Conservation (phyloP, 2,113 vertebrate species). For the Lamprologus callipterus region DNA sequence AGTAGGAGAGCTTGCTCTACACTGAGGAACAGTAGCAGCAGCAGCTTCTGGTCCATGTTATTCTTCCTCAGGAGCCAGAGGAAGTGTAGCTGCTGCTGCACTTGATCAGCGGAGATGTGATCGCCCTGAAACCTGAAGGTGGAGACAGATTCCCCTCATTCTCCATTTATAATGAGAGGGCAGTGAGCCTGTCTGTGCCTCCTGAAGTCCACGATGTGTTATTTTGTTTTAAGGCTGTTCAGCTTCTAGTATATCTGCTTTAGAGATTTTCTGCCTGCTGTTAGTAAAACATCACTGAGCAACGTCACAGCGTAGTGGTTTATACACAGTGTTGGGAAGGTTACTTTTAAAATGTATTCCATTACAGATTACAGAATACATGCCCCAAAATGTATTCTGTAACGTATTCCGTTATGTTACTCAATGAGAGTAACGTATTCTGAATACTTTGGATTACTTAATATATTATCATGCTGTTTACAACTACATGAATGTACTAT, state of each 20-base stretch:
- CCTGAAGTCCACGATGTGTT: neutral
- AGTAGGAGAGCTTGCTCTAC: neutral
- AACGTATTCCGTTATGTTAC: too few species aligned
- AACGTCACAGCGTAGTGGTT: rapidly evolving
- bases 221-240: neutral
- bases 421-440: too few species aligned
- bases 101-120: neutral
- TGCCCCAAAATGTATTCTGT: too few species aligned
- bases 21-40: neutral
- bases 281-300: neutral
- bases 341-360: too few species aligned
- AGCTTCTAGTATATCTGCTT: neutral
- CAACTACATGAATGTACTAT: too few species aligned
- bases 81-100: neutral
- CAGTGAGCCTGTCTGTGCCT: neutral
- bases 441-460: too few species aligned
- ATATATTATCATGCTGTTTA: too few species aligned
- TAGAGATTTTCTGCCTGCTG: neutral
- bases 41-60: neutral
- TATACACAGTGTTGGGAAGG: neutral
- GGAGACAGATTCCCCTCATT: neutral
- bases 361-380: rapidly evolving
- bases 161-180: neutral
- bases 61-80: neutral
- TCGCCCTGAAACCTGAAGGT: neutral